Evolutionary conservation across 2,113 vertebrate species (phyloP).

Genomic region (Gavia stellata): DNA sequence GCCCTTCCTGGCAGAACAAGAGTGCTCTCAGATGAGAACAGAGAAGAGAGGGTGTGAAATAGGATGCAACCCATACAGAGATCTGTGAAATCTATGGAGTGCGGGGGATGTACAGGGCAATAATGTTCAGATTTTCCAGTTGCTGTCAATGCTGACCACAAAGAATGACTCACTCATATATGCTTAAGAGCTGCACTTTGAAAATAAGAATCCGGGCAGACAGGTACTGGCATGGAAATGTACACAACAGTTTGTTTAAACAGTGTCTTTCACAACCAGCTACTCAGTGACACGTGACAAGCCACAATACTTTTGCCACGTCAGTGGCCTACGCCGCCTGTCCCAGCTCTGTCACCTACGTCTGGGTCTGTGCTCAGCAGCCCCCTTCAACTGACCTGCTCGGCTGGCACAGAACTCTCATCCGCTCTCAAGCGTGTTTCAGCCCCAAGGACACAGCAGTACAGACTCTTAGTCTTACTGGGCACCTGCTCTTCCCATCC

Average conservation of each 20-base stretch:
- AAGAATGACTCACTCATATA: conserved; percentile 35
- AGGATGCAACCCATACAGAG: neutral
- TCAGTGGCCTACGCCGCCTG: neutral
- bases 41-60: neutral
- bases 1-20: neutral
- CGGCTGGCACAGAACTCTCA: neutral
- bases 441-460: neutral
- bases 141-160: neutral
- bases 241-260: conserved; percentile 38
- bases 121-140: neutral
- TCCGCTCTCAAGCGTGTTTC: neutral
- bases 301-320: neutral
- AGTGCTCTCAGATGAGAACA: neutral
- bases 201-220: conserved; percentile 27
- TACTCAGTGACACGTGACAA: neutral
- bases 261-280: conserved; percentile 37
- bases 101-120: neutral
- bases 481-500: neutral
- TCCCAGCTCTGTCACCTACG: neutral
- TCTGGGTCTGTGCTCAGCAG: fast-evolving
- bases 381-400: neutral
- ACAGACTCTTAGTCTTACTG: neutral
- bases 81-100: neutral
- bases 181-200: neutral
- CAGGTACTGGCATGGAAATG: conserved; percentile 35